Base-by-base conservation (phyloP, 2,888 invertebrate species). In the Philhelius pedissequus region DNA sequence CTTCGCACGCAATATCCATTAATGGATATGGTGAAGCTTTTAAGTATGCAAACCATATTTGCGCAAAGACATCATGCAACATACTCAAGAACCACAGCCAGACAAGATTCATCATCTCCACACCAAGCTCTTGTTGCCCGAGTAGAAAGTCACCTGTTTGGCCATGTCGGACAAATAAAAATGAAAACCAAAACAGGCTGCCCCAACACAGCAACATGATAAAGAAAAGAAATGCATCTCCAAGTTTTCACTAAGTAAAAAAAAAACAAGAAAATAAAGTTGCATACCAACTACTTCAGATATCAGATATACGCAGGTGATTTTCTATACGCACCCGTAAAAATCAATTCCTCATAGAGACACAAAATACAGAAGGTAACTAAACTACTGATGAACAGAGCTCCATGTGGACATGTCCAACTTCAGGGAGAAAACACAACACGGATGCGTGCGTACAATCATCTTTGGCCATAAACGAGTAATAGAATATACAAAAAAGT, bases 91-190 rank as follows among this genome's bases (percentile, higher is more conserved):
- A 43, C 40, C 68, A 68, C 35, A 60, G 50, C 52, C 40, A 56
- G 2, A 9, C 54, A 73, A 56, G 45, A 60, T 68, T 52, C 56
- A 76, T 60, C 77, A 73, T 60, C 60, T 48, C 43, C 62, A 62
- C 40, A 60, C 25, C 27, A 38, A 50, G 56, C 66, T 71, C 30
- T 71, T 40, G 68, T 77, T 71, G 60, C 43, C 43, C 62, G 52
- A 78, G 74, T 79, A 83, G 83, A 83, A 83, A 83, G 79, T 83
- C 83, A 79, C 74, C 83, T 83, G 79, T 64, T 78, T 56, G 25
- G 22, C 54, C 50, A 68, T 83, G 74, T 64, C 56, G 50, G 35
- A 68, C 56, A 73, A 32, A 74, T 70, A 64, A 75, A 75, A 74
- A 69, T 45, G 50, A 70, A 79, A 74, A 79, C 66, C 64, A 79